Conservation (phyloP, 1,140 invertebrate genomes). For the Cydia splendana region DNA sequence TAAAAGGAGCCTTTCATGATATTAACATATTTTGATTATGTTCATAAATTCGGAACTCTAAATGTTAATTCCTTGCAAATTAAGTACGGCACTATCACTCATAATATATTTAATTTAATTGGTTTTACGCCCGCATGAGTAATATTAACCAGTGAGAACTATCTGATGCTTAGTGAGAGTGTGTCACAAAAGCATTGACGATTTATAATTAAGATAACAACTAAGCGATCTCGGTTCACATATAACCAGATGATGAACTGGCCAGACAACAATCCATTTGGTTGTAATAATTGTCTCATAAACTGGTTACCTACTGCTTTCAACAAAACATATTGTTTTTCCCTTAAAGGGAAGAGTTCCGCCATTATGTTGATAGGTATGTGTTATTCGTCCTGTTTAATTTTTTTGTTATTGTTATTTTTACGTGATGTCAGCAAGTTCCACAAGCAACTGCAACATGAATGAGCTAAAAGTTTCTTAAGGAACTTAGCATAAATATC, state of each 20-base stretch:
- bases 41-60: neutral
- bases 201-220: conserved; percentile 58
- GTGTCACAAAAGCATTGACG: conserved; percentile 41
- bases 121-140: conserved; percentile 6
- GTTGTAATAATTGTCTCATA: no score
- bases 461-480: no score
- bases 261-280: no score
- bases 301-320: no score
- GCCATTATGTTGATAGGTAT: no score
- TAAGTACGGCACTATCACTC: neutral
- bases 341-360: no score
- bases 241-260: neutral
- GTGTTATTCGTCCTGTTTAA: no score
- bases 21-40: neutral
- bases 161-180: conserved; percentile 27
- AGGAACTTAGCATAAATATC: no score
- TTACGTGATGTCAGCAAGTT: no score
- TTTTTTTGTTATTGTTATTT: no score
- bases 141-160: conserved; percentile 11
- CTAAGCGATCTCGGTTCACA: conserved; percentile 37
- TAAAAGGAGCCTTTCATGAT: neutral
- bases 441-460: no score
- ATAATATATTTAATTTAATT: neutral
- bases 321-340: no score
- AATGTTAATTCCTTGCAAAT: neutral